Evolutionary conservation across 2,113 vertebrate species (phyloP).

Genomic region (Rattus norvegicus): GRCr8 NC_086024.1:113391501-113392000

Average conservation of each 20-base stretch:
- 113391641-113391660: neutral
- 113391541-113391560: neutral
- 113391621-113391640: neutral
- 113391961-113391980: neutral
- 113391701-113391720: neutral
- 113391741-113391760: neutral
- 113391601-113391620: neutral
- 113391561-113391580: neutral
- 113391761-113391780: neutral
- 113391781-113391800: constrained; percentile 7
- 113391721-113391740: neutral
- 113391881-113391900: accelerated
- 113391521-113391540: neutral
- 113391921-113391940: neutral
- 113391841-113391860: neutral
- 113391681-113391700: neutral
- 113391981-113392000: neutral
- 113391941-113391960: neutral
- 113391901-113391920: neutral
- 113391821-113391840: neutral
- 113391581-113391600: neutral
- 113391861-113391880: neutral
- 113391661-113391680: neutral
- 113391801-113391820: accelerated
- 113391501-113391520: neutral